These are phyloP conservation scores for Poeciliopsis gracilis DNA, from an alignment of 2,797 vertebrate species.

Conservation along the genomic window DNA sequence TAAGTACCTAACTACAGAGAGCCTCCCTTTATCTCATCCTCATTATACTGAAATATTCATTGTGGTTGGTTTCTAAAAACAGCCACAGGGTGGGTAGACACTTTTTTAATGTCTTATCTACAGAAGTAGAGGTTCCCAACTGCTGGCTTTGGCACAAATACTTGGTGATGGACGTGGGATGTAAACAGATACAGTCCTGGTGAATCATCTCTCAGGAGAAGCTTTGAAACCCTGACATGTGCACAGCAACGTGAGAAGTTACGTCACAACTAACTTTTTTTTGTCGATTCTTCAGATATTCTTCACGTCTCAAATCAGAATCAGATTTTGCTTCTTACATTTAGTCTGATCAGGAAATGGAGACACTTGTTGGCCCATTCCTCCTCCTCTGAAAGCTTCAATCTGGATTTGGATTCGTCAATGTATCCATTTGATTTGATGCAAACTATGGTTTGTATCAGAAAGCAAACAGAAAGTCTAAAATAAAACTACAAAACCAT, in stretches of 20 bases:
- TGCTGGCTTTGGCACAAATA: not conserved
- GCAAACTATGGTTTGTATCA: no score
- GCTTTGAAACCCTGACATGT: not conserved
- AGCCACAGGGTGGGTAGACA: conserved; percentile 10
- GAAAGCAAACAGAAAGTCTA: not conserved
- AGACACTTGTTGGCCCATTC: not conserved
- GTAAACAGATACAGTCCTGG: not conserved
- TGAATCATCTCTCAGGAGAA: not conserved
- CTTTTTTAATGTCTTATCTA: not conserved
- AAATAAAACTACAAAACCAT: not conserved
- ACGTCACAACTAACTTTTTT: no score
- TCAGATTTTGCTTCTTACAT: no score
- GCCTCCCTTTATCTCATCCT: conserved; percentile 52
- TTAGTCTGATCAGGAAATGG: no score
- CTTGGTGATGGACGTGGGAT: not conserved
- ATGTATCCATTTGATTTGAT: not conserved
- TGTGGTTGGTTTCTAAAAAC: conserved; percentile 25
- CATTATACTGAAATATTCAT: conserved; percentile 70
- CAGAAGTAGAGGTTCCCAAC: not conserved
- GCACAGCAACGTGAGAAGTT: not conserved
- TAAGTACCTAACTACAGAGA: conserved; percentile 55
- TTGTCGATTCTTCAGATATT: no score
- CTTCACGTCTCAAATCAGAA: no score
- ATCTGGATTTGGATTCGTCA: not conserved
- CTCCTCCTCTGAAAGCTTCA: not conserved